Base-by-base conservation (phyloP, 2,113 vertebrate species). In the Chinchilla lanigera region DNA sequence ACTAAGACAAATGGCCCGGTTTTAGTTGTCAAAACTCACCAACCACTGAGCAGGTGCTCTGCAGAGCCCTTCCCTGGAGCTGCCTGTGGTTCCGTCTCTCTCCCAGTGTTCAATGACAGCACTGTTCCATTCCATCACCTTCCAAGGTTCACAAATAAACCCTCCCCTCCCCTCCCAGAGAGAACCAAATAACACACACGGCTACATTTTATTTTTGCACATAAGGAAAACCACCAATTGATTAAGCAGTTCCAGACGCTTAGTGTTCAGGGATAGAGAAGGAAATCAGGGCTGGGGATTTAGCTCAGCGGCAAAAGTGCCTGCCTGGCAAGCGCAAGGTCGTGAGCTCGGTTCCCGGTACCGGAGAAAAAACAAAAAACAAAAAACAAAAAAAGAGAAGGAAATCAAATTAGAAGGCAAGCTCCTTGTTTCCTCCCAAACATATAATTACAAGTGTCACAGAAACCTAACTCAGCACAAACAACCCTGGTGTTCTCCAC, bases 141-240 rank as follows among this genome's bases (percentile, higher is more conserved):
- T 47, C 63, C 73, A 81, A 84, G 60, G 4, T 38, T 90, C 78
- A 61, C 54, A 96, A 12, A 47, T 56, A 89, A 95, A 67, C 7
- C n/a, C 26, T 86, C 63, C 44, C n/a, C 26, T 86, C 63, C 44
- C 28, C 41, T 10, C 69, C n/a, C 54, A 89, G 10, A 94, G 0
- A 94, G 47, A 30, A 96, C 56, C 83, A 84, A 54, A 5, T 3
- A 44, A 85, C 80, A 91, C 50, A 44, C 30, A 89, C 63, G 28
- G 80, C 61, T 90, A 50, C 6, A 47, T 92, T 95, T 86, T 97
- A 97, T 96, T 97, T 98, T 86, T 71, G 24, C 61, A 93, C 38
- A 47, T 88, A 93, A 92, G 26, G 85, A 92, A 90, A 94, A 89
- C 71, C 63, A 52, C 22, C 58, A 83, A 78, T 17, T 52, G 47